These are phyloP conservation scores for Trichopoda pennipes DNA, from an alignment of 2,888 invertebrate genomes.

Conservation along the genomic window DNA sequence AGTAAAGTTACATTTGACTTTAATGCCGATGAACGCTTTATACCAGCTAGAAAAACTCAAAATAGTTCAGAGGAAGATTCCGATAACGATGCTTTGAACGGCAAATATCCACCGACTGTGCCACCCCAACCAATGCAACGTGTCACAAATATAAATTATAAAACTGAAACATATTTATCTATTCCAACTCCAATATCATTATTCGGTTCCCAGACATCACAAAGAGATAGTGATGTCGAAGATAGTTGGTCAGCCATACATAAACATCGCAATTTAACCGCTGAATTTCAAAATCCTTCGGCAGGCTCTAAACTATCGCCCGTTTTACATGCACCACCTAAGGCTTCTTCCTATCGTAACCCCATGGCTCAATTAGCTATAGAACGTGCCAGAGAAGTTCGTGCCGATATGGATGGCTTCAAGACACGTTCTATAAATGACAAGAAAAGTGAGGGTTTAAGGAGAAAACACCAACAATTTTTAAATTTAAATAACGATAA, in stretches of 20 bases:
- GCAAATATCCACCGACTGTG: conserved; percentile 28
- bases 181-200: conserved; percentile 62
- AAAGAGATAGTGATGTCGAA: conserved; percentile 65
- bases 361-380: conserved; percentile 67
- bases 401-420: conserved; percentile 49
- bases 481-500: conserved; percentile 28
- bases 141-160: conserved; percentile 63
- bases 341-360: conserved; percentile 70
- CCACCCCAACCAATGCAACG: conserved; percentile 72
- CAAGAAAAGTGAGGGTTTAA: conserved; percentile 24
- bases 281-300: conserved; percentile 73
- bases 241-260: conserved; percentile 83
- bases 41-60: conserved; percentile 63
- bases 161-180: conserved; percentile 40
- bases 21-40: conserved; percentile 71
- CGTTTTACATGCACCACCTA: conserved; percentile 26
- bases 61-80: conserved; percentile 64
- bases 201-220: conserved; percentile 74
- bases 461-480: conserved; percentile 9
- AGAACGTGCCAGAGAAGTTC: conserved; percentile 54
- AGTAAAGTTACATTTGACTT: conserved; percentile 76
- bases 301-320: conserved; percentile 35
- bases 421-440: conserved; percentile 71
- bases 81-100: conserved; percentile 42
- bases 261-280: conserved; percentile 81